Evolutionary conservation across 2,888 invertebrate species (phyloP).

Genomic region (Sacculina carcini): DNA sequence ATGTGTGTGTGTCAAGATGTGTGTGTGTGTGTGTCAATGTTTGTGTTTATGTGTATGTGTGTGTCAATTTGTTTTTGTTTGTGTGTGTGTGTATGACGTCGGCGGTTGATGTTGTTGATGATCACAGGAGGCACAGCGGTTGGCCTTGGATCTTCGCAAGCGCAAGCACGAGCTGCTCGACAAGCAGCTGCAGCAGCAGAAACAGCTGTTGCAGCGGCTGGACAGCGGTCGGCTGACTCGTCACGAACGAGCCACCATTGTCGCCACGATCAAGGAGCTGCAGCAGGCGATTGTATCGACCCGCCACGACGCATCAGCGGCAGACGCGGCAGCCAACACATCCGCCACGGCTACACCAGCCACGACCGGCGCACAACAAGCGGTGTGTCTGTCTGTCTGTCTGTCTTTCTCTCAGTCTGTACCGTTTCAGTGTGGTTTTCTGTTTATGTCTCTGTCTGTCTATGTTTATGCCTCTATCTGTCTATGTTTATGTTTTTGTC

Average conservation of each 20-base stretch:
- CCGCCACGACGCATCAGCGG: conserved; percentile 28
- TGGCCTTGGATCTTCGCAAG: conserved; percentile 53
- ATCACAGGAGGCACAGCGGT: conserved; percentile 33
- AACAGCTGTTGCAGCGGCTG: conserved; percentile 47
- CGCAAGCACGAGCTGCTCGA: conserved; percentile 42
- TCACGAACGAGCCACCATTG: conserved; percentile 42
- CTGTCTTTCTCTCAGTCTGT: too few species aligned
- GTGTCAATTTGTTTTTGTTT: too few species aligned
- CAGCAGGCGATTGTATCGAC: conserved; percentile 57
- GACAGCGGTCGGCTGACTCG: conserved; percentile 34
- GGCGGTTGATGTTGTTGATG: background rate
- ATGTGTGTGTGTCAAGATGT: too few species aligned
- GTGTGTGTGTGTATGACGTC: too few species aligned
- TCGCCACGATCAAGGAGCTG: conserved; percentile 52
- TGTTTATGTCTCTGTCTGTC: background rate
- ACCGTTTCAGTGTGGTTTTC: conserved; percentile 25
- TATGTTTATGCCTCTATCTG: background rate
- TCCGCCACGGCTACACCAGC: conserved; percentile 5
- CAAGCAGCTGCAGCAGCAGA: conserved; percentile 43
- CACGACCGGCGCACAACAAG: conserved; percentile 47
- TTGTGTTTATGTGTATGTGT: background rate
- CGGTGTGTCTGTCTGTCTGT: too few species aligned
- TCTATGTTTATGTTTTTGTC: background rate
- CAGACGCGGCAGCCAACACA: conserved; percentile 18
- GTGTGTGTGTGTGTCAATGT: too few species aligned